Conservation (phyloP, 2,888 invertebrate genomes). For the Cataglyphis cursor region DNA sequence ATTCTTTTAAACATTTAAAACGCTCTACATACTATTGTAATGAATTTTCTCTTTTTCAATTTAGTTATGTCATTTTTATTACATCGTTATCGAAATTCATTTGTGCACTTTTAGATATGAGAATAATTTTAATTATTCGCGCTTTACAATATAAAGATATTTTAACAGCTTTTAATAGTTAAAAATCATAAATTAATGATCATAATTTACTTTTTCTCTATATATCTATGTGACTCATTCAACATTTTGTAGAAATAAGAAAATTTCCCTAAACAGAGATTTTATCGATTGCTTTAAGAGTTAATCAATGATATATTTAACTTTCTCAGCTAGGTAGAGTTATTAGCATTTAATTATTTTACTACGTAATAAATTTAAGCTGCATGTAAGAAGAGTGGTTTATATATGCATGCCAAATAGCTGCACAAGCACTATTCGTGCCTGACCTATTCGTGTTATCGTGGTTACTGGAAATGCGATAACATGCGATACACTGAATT, state of each 20-base stretch:
- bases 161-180: conserved; percentile 7
- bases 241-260: neutral
- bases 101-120: neutral
- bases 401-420: conserved; percentile 49
- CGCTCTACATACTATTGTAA: conserved; percentile 15
- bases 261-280: neutral
- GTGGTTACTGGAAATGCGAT: conserved; percentile 50
- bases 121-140: conserved; percentile 23
- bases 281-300: conserved; percentile 11
- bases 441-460: conserved; percentile 51
- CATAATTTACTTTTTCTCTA: neutral
- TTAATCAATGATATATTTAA: conserved; percentile 38
- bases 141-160: neutral
- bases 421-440: conserved; percentile 46
- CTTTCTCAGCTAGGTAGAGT: conserved; percentile 13
- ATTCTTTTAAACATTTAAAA: conserved; percentile 21
- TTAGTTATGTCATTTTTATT: conserved; percentile 25
- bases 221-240: neutral
- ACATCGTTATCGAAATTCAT: conserved; percentile 34
- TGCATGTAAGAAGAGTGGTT: conserved; percentile 54
- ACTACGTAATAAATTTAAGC: conserved; percentile 51
- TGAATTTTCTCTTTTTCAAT: conserved; percentile 38
- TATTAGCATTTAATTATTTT: conserved; percentile 55
- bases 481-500: conserved; percentile 41
- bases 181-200: conserved; percentile 5